These are phyloP conservation scores for Rapana venosa DNA, from an alignment of 2,888 invertebrate genomes.

Conservation along the genomic window DNA sequence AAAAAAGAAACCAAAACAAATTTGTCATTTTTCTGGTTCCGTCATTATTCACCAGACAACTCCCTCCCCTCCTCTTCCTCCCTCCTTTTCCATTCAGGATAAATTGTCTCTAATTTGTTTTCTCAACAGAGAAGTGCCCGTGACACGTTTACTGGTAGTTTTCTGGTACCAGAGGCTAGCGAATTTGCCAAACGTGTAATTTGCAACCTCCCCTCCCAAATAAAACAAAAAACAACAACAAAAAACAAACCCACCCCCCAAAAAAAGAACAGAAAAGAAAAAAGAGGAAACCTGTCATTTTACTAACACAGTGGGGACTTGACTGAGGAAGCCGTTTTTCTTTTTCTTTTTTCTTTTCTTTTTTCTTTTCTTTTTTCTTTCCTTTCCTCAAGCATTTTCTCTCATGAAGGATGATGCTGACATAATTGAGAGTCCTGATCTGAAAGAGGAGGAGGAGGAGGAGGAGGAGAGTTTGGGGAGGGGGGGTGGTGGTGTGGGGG, in stretches of 20 bases:
- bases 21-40: too few species aligned
- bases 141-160: background rate
- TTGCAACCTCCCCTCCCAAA: background rate
- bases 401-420: background rate
- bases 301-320: background rate
- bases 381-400: background rate
- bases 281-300: background rate
- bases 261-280: too few species aligned
- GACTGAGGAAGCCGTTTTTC: background rate
- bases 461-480: too few species aligned
- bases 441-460: too few species aligned
- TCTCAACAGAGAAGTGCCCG: background rate
- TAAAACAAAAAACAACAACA: too few species aligned
- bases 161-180: background rate
- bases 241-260: too few species aligned
- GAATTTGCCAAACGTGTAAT: slow-evolving; percentile 7
- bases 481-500: too few species aligned
- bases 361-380: background rate
- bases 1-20: too few species aligned
- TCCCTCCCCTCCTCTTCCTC: too few species aligned
- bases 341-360: background rate
- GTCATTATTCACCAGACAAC: too few species aligned
- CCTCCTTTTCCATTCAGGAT: background rate
- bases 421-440: background rate
- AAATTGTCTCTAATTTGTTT: slow-evolving; percentile 22